Evolutionary conservation across 2,797 vertebrate genomes (phyloP).

Genomic region (Clamator glandarius): DNA sequence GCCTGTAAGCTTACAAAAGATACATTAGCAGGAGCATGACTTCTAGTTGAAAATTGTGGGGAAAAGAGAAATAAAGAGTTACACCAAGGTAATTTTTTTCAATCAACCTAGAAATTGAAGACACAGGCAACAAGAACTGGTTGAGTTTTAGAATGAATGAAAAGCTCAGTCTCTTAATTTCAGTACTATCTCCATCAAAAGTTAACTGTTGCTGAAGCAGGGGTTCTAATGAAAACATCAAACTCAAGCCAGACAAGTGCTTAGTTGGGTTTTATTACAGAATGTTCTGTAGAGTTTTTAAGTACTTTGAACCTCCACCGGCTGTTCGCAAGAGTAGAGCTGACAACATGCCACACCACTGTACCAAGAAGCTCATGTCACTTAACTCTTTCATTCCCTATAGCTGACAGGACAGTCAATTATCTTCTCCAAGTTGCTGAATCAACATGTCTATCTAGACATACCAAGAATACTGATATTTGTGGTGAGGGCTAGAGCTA

Average conservation of each 20-base stretch:
- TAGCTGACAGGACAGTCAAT: not conserved
- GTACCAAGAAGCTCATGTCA: not conserved
- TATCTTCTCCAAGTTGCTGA: not conserved
- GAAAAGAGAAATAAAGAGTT: not conserved
- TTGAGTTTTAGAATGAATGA: not conserved
- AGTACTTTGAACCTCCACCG: not conserved
- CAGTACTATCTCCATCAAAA: not conserved
- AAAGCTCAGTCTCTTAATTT: not conserved
- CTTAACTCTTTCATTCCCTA: not conserved
- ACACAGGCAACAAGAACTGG: not conserved
- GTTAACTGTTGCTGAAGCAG: not conserved
- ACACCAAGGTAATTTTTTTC: not conserved
- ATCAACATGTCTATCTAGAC: accelerated
- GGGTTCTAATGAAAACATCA: not conserved
- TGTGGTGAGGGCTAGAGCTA: not conserved
- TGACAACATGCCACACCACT: not conserved
- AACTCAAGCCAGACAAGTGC: not conserved
- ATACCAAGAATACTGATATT: not conserved
- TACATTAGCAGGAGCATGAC: accelerated
- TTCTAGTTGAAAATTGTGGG: not conserved
- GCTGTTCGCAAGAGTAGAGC: not conserved
- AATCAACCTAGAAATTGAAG: not conserved
- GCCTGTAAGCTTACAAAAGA: not conserved
- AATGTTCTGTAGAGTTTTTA: not conserved
- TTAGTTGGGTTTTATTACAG: not conserved